phyloP scores from a whole-genome alignment of 2,797 vertebrate species.

The Neostethus bicornis region DNA sequence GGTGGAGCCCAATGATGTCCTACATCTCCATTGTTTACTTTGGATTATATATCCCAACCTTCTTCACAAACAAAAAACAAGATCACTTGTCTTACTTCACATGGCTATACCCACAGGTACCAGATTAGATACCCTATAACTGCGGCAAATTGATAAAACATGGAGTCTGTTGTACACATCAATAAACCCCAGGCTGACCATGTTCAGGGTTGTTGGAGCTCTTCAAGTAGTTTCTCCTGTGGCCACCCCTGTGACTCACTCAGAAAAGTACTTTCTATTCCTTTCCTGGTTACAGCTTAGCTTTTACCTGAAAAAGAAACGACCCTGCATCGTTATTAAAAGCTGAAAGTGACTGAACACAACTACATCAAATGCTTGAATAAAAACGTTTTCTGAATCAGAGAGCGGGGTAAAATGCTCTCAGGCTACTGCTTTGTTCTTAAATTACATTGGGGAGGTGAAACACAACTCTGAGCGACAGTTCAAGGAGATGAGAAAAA shows the following conservation, averaged over 20 bases:
- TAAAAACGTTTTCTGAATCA: no score
- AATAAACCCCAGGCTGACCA: conserved; percentile 42
- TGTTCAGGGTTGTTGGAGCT: conserved; percentile 37
- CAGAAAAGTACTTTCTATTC: conserved; percentile 25
- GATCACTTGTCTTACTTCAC: conserved; percentile 45
- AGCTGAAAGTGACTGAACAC: background rate
- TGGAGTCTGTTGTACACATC: conserved; percentile 34
- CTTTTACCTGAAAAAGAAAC: background rate
- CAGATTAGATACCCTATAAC: conserved; percentile 19
- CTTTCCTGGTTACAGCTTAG: conserved; percentile 6
- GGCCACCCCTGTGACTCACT: conserved; percentile 8
- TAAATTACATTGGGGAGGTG: no score
- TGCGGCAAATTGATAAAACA: conserved; percentile 66
- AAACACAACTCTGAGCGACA: no score
- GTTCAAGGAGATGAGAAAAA: no score
- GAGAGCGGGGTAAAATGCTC: no score
- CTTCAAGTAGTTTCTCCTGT: conserved; percentile 15
- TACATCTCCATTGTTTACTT: conserved; percentile 22
- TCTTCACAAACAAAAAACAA: conserved; percentile 25
- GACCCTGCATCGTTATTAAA: conserved; percentile 15
- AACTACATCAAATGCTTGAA: background rate
- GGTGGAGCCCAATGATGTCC: conserved; percentile 26
- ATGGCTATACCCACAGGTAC: conserved; percentile 30
- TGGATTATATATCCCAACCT: conserved; percentile 20
- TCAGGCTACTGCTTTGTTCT: no score